These are phyloP conservation scores for Leucoraja erinaceus DNA, from an alignment of 2,113 vertebrate genomes.

Conservation along the genomic window DNA sequence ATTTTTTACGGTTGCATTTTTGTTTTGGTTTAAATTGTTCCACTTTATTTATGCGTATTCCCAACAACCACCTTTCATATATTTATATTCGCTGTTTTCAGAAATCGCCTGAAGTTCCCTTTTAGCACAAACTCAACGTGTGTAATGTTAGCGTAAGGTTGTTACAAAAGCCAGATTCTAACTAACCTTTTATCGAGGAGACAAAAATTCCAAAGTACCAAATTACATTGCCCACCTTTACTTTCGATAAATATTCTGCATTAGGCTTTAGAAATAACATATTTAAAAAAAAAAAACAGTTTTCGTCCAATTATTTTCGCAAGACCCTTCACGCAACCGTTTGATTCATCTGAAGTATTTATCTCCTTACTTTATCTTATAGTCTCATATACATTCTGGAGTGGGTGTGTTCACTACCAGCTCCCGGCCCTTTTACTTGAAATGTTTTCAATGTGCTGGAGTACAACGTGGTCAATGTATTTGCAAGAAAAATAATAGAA, in stretches of 20 bases:
- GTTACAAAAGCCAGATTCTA: background rate
- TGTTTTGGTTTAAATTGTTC: background rate
- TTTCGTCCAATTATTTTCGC: background rate
- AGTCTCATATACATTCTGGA: background rate
- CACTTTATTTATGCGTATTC: background rate
- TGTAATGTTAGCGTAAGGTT: background rate
- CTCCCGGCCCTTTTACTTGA: no score
- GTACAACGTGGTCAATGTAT: background rate
- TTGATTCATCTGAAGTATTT: background rate
- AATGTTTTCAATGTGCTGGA: background rate
- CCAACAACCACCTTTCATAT: no score
- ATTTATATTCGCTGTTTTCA: background rate
- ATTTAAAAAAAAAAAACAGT: background rate
- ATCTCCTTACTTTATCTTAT: background rate
- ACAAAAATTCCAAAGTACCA: background rate
- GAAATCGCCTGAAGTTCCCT: background rate
- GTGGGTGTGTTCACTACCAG: background rate
- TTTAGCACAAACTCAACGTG: no score
- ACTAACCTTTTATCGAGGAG: background rate
- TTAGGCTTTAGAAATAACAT: background rate
- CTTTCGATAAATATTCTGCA: background rate
- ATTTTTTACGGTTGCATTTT: background rate
- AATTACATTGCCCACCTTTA: background rate
- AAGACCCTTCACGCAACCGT: background rate
- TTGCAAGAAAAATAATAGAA: background rate